Conservation (phyloP, 1,140 invertebrate species). For the Tyrophagus putrescentiae region DNA sequence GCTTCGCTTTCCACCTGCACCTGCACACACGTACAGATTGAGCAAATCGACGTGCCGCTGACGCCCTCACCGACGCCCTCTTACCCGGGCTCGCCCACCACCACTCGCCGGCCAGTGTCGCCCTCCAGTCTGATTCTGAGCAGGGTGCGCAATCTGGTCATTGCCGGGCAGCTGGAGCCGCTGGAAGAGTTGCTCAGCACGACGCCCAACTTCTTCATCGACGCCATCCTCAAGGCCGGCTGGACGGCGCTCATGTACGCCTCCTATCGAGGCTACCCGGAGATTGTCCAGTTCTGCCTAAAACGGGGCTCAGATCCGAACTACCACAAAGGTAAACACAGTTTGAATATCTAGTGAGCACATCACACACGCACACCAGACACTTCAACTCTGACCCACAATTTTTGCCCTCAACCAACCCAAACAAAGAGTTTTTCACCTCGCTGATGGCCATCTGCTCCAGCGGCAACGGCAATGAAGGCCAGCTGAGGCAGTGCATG, state of each 20-base stretch:
- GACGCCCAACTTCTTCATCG: conserved; percentile 30
- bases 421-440: conserved; percentile 36
- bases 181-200: conserved; percentile 27
- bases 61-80: background rate
- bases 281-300: conserved; percentile 35
- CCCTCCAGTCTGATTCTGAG: conserved; percentile 23
- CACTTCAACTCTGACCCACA: background rate
- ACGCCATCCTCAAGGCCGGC: conserved; percentile 33
- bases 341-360: too few species aligned
- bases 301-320: conserved; percentile 36
- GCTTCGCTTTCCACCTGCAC: too few species aligned
- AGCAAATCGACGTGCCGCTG: background rate
- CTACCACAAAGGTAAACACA: conserved; percentile 37
- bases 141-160: conserved; percentile 31
- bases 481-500: conserved; percentile 35
- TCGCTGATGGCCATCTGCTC: conserved; percentile 41
- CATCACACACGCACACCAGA: too few species aligned
- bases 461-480: conserved; percentile 31
- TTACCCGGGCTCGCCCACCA: background rate
- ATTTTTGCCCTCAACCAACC: background rate
- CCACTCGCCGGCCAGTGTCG: background rate
- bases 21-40: too few species aligned
- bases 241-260: conserved; percentile 42
- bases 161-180: conserved; percentile 29
- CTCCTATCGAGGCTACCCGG: conserved; percentile 32